Conservation (phyloP, 2,888 invertebrate species). For the Melangyna quadrimaculata region DNA sequence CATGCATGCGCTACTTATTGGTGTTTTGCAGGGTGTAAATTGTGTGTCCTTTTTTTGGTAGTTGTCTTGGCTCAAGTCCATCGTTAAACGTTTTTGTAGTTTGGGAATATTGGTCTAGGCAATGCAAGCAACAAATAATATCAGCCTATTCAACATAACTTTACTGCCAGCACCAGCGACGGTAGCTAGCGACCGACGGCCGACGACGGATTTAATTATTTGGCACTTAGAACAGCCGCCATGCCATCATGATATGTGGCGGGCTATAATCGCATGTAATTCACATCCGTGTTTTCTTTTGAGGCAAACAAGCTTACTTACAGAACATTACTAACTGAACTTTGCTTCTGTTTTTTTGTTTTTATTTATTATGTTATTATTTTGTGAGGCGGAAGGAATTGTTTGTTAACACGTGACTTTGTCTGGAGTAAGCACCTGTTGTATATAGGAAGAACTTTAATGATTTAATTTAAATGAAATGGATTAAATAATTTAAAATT, state of each 20-base stretch:
- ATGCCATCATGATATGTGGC: conserved; percentile 45
- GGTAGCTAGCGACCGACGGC: no score
- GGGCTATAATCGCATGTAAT: conserved; percentile 63
- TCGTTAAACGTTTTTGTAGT: conserved; percentile 21
- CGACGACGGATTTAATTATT: conserved; percentile 65
- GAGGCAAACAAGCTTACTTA: conserved; percentile 21
- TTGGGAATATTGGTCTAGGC: neutral
- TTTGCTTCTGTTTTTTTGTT: neutral
- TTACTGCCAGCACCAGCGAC: neutral
- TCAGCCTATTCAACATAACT: conserved; percentile 16
- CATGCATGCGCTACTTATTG: conserved; percentile 69
- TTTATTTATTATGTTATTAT: conserved; percentile 39
- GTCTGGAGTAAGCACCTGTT: conserved; percentile 33
- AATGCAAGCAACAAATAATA: conserved; percentile 38
- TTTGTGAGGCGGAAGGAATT: conserved; percentile 32
- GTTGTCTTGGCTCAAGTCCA: conserved; percentile 64
- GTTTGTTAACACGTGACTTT: conserved; percentile 32
- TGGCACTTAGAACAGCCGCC: conserved; percentile 38
- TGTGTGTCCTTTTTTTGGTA: conserved; percentile 28
- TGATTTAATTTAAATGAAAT: neutral
- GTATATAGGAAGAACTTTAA: neutral
- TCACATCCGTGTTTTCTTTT: conserved; percentile 43
- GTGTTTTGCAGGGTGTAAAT: conserved; percentile 67
- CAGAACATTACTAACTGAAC: conserved; percentile 10
- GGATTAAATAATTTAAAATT: no score